phyloP scores from a whole-genome alignment of 2,113 vertebrate genomes.

The Larimichthys polyactis region DNA sequence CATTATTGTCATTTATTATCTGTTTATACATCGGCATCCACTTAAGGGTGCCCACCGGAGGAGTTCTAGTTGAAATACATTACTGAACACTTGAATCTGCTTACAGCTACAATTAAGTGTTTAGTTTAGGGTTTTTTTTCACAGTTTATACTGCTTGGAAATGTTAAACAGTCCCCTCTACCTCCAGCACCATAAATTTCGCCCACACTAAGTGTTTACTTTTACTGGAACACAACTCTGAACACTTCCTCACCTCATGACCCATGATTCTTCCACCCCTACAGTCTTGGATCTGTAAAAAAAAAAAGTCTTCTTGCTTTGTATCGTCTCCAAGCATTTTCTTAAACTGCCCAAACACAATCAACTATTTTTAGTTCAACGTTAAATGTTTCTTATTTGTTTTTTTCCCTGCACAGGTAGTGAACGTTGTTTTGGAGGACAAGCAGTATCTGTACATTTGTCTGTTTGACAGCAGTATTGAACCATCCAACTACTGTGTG shows the following conservation, averaged over 20 bases:
- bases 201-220: not conserved
- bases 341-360: not conserved
- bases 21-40: not conserved
- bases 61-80: not conserved
- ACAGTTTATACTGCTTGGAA: not conserved
- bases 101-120: not conserved
- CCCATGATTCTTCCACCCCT: not conserved
- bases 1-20: not conserved
- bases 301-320: not conserved
- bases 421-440: conserved; percentile 5
- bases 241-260: not conserved
- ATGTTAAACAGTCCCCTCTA: not conserved
- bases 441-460: not conserved
- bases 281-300: not conserved
- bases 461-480: conserved; percentile 31
- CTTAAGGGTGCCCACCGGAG: not conserved
- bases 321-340: not conserved
- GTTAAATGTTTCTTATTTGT: not conserved
- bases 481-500: conserved; percentile 12
- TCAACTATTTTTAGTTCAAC: not conserved
- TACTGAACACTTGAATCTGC: not conserved
- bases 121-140: too few relatives aligned
- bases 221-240: not conserved
- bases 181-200: not conserved
- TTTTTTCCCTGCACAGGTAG: not conserved